Percentiles rank a stretch among this genome's conserved stretches.
phyloP scores from a whole-genome alignment of 2,797 vertebrate genomes.

The Pangasius macronema region DNA sequence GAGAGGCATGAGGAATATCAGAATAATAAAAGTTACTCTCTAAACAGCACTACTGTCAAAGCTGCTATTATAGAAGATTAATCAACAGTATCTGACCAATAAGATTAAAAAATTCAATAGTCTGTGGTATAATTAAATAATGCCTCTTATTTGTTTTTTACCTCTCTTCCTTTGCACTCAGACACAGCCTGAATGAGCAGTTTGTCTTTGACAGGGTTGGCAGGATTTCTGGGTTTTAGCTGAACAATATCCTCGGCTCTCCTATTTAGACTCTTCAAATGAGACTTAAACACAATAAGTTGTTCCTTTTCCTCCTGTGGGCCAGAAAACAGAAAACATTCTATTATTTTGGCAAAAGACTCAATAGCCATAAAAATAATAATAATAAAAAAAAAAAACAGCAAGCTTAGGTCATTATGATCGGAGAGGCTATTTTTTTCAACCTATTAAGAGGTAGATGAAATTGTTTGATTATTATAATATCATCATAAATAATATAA shows the following conservation, averaged over 20 bases:
- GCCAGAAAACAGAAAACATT: not conserved
- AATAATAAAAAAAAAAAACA: too few relatives aligned
- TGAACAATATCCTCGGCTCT: constrained; percentile 83
- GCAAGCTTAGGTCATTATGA: not conserved
- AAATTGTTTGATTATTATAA: not conserved
- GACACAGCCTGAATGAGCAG: constrained; percentile 83
- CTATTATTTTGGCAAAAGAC: not conserved
- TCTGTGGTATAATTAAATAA: not conserved
- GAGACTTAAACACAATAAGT: constrained; percentile 79
- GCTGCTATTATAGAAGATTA: not conserved
- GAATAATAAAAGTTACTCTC: not conserved
- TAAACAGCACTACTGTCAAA: not conserved
- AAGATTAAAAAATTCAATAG: not conserved
- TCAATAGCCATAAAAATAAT: not conserved
- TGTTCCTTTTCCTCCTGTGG: constrained; percentile 88
- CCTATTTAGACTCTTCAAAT: constrained; percentile 82
- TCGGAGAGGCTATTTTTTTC: not conserved
- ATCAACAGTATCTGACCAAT: not conserved
- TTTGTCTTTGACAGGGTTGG: constrained; percentile 68
- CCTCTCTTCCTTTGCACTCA: constrained; percentile 93
- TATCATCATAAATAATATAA: not conserved
- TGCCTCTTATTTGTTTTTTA: constrained; percentile 43
- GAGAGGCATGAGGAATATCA: not conserved
- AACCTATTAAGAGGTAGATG: not conserved
- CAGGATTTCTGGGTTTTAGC: constrained; percentile 83